These are phyloP conservation scores for Drosophila ananassae DNA, from an alignment of 1,140 invertebrate species.

Conservation along the genomic window DNA sequence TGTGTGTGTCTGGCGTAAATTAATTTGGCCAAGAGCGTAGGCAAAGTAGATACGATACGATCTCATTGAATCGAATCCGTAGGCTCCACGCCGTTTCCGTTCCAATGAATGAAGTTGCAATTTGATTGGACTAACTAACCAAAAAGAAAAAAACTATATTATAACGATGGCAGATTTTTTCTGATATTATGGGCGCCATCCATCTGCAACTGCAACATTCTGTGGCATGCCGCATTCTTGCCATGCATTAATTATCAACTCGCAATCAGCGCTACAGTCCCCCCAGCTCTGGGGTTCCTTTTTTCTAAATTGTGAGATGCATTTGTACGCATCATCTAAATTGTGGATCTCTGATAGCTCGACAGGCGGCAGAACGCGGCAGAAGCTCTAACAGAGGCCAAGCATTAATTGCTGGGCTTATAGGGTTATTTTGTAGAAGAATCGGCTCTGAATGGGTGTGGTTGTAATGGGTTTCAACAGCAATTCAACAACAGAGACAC, in stretches of 20 bases:
- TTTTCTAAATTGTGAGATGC: slow-evolving; percentile 8
- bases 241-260: slow-evolving; percentile 73
- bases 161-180: too few relatives aligned
- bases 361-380: background rate
- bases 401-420: slow-evolving; percentile 6
- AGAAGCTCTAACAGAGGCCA: slow-evolving; percentile 3
- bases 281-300: background rate
- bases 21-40: slow-evolving; percentile 74
- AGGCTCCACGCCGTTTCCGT: slow-evolving; percentile 46
- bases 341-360: slow-evolving; percentile 50
- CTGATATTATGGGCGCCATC: slow-evolving; percentile 30
- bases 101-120: slow-evolving; percentile 40
- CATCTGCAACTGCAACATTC: slow-evolving; percentile 11
- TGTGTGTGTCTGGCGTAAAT: slow-evolving; percentile 62
- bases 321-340: slow-evolving; percentile 63
- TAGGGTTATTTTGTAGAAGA: background rate
- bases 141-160: background rate
- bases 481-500: background rate
- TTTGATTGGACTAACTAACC: slow-evolving; percentile 6
- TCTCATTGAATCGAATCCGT: slow-evolving; percentile 48
- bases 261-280: slow-evolving; percentile 46
- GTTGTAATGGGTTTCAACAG: background rate
- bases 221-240: slow-evolving; percentile 57
- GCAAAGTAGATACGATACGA: slow-evolving; percentile 68
- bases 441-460: slow-evolving; percentile 7